Evolutionary conservation across 2,113 vertebrate genomes (phyloP).

Genomic region (Spea multiplicata): DNA sequence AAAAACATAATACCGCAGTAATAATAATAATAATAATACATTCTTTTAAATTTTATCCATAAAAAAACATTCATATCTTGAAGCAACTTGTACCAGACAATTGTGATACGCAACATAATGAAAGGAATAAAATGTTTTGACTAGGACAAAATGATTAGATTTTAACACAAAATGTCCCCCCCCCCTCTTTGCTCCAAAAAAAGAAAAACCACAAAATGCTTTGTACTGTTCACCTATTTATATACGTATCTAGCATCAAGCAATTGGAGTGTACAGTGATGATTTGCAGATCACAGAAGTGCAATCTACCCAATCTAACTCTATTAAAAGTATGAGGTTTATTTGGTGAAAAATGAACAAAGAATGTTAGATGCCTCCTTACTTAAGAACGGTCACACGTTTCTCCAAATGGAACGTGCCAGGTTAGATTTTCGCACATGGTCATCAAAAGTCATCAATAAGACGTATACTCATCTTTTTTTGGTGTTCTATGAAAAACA

Average conservation of each 20-base stretch:
- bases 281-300: too few relatives aligned
- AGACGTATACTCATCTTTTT: background rate
- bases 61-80: too few relatives aligned
- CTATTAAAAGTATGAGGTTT: too few relatives aligned
- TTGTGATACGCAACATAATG: background rate
- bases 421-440: slow-evolving; percentile 1
- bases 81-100: background rate
- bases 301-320: too few relatives aligned
- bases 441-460: background rate
- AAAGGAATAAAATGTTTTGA: background rate
- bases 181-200: too few relatives aligned
- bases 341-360: too few relatives aligned
- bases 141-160: background rate
- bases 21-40: too few relatives aligned
- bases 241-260: background rate
- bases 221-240: background rate
- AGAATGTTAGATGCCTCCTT: too few relatives aligned
- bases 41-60: too few relatives aligned
- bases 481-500: background rate
- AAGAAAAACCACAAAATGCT: background rate
- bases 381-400: background rate
- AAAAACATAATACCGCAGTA: too few relatives aligned
- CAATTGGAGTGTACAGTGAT: background rate
- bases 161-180: background rate
- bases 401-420: background rate